phyloP scores from a whole-genome alignment of 2,797 vertebrate species.

The Lacerta agilis region DNA sequence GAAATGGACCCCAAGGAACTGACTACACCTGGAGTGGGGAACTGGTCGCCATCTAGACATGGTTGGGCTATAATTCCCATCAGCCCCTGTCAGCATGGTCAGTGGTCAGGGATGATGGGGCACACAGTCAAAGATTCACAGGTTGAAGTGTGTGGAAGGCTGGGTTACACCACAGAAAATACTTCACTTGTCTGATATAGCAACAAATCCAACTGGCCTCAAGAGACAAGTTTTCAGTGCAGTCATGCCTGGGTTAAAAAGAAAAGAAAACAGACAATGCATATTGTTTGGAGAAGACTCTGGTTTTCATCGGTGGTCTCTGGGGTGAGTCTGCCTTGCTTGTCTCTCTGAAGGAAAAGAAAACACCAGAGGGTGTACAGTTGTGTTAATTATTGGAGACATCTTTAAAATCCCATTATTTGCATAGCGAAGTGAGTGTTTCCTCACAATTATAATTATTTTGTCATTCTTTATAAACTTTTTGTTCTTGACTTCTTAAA shows the following conservation, averaged over 20 bases:
- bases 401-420: constrained; percentile 62
- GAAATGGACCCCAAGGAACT: too few species aligned
- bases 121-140: too few species aligned
- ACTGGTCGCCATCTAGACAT: too few species aligned
- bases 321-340: constrained; percentile 59
- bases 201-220: not conserved
- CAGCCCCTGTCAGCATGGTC: too few species aligned
- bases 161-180: not conserved
- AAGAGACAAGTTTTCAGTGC: constrained; percentile 32
- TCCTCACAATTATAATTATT: constrained; percentile 54
- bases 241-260: constrained; percentile 30
- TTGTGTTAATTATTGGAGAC: constrained; percentile 68
- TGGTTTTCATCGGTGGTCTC: constrained; percentile 63
- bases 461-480: constrained; percentile 10
- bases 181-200: not conserved
- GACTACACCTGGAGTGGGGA: too few species aligned
- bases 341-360: constrained; percentile 60
- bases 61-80: too few species aligned
- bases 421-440: constrained; percentile 66
- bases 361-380: constrained; percentile 67
- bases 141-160: too few species aligned
- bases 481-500: constrained; percentile 33
- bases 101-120: too few species aligned
- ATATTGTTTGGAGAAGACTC: constrained; percentile 61
- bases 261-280: constrained; percentile 52